These are phyloP conservation scores for Colossoma macropomum DNA, from an alignment of 2,113 vertebrate species.

Conservation along the genomic window DNA sequence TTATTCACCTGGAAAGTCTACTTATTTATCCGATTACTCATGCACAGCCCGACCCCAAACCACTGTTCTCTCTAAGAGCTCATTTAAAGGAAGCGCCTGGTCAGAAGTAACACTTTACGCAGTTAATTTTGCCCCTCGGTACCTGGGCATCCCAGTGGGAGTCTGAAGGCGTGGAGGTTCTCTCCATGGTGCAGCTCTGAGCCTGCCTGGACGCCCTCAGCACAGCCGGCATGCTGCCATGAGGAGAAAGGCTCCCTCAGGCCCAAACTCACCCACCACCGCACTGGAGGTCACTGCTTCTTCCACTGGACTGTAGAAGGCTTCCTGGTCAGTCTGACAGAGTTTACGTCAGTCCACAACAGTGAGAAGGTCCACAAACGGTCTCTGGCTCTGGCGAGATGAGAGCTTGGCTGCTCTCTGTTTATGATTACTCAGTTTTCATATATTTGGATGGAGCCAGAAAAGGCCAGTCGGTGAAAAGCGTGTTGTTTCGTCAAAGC, in stretches of 20 bases:
- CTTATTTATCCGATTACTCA: no score
- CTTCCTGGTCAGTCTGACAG: neutral
- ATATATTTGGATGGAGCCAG: neutral
- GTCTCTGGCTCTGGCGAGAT: neutral
- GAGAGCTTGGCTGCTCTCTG: neutral
- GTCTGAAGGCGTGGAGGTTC: conserved; percentile 29
- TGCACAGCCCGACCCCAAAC: neutral
- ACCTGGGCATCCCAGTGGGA: conserved; percentile 72
- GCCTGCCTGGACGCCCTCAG: conserved; percentile 65
- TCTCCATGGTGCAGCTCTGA: conserved; percentile 59
- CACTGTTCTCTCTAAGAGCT: neutral
- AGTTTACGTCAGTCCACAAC: neutral
- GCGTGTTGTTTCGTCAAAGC: neutral
- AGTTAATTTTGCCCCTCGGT: conserved; percentile 29
- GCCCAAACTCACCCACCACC: conserved; percentile 40
- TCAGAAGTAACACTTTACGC: neutral
- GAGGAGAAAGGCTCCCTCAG: conserved; percentile 32
- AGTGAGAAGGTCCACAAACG: neutral
- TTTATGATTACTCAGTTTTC: neutral
- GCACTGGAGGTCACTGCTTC: neutral
- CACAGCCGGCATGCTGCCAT: conserved; percentile 68
- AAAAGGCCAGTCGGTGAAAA: neutral
- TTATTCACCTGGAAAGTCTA: neutral
- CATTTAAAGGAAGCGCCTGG: no score
- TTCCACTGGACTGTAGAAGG: neutral